These are phyloP conservation scores for Danio kyathit DNA, from an alignment of 2,797 vertebrate species.

Conservation along the genomic window DNA sequence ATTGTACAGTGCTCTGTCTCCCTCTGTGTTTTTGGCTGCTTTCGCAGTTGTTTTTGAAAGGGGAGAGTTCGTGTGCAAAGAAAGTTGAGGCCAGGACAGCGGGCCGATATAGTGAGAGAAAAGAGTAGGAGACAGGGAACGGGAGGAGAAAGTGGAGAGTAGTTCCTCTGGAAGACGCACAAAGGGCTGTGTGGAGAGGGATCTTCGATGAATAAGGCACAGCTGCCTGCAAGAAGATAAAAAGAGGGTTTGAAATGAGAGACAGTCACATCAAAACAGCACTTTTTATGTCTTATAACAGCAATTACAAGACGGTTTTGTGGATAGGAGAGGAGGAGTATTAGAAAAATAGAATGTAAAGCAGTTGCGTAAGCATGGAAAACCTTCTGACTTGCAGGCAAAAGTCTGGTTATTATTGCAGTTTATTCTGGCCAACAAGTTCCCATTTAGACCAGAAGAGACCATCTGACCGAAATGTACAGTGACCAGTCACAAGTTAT, in stretches of 20 bases:
- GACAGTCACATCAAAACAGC: conserved; percentile 43
- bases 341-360: not conserved
- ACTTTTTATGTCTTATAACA: not conserved
- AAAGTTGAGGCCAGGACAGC: conserved; percentile 66
- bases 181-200: conserved; percentile 46
- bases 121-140: conserved; percentile 42
- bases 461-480: not conserved
- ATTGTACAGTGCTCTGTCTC: conserved; percentile 63
- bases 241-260: conserved; percentile 28
- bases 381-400: not conserved
- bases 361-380: not conserved
- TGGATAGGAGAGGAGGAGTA: conserved; percentile 1
- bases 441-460: not conserved
- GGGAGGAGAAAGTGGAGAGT: conserved; percentile 30
- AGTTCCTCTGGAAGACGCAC: conserved; percentile 18
- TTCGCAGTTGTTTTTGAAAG: conserved; percentile 72
- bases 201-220: conserved; percentile 18
- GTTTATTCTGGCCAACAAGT: not conserved
- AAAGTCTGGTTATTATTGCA: not conserved
- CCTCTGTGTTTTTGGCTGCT: conserved; percentile 67
- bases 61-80: conserved; percentile 68
- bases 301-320: conserved; percentile 12
- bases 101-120: conserved; percentile 50
- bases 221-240: conserved; percentile 50
- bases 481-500: not conserved